These are phyloP conservation scores for Tenthredo scrophulariae DNA, from an alignment of 2,888 invertebrate genomes.

Conservation along the genomic window DNA sequence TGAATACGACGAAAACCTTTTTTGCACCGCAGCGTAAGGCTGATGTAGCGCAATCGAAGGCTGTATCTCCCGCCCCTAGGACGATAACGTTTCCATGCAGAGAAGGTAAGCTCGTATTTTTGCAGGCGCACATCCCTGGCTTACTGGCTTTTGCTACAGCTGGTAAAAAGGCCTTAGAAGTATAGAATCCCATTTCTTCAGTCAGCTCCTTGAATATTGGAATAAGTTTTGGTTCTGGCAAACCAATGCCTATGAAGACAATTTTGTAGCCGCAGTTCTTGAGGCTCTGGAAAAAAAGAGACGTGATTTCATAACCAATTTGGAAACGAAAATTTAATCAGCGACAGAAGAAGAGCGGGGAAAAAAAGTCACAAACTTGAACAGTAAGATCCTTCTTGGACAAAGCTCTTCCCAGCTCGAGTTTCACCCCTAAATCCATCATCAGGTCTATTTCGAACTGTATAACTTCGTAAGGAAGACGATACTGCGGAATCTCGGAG, in stretches of 20 bases:
- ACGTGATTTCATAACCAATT: background rate
- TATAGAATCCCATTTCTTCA: conserved; percentile 92
- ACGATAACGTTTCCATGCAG: conserved; percentile 92
- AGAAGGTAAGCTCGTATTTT: conserved; percentile 83
- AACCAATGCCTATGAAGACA: conserved; percentile 92
- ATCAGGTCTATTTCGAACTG: conserved; percentile 95
- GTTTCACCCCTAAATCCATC: conserved; percentile 95
- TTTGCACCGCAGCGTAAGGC: conserved; percentile 96
- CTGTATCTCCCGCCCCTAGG: conserved; percentile 98
- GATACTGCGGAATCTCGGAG: conserved; percentile 98
- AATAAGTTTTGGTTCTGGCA: conserved; percentile 93
- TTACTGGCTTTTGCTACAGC: conserved; percentile 94
- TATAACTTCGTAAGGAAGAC: conserved; percentile 94
- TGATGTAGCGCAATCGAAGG: conserved; percentile 99
- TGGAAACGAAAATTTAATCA: background rate
- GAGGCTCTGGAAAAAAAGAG: conserved; percentile 75
- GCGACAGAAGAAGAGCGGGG: background rate
- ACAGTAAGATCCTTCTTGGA: conserved; percentile 87
- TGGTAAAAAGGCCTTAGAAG: conserved; percentile 96
- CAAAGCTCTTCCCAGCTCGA: conserved; percentile 87
- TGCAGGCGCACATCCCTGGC: conserved; percentile 90
- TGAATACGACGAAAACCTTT: conserved; percentile 95
- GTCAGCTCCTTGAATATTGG: conserved; percentile 89
- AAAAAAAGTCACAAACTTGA: conserved; percentile 77
- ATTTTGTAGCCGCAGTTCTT: conserved; percentile 86